These are phyloP conservation scores for Noctuana brunneofusca DNA, from an alignment of 2,888 invertebrate species.

Conservation along the genomic window DNA sequence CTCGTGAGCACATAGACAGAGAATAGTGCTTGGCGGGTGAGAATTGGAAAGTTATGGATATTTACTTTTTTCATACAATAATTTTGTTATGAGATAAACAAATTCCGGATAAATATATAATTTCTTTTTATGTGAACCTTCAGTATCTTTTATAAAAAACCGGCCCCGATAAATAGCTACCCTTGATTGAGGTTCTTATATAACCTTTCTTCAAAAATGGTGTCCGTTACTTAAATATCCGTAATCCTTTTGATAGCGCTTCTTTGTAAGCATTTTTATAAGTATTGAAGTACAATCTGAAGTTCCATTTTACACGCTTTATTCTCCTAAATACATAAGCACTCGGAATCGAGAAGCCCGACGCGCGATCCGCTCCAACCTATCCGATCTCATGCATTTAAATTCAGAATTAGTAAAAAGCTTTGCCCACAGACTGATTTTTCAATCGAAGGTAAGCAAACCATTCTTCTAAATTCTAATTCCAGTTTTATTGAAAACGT, in stretches of 20 bases:
- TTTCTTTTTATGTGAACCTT: too few relatives aligned
- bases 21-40: too few relatives aligned
- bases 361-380: constrained; percentile 66
- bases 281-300: constrained; percentile 56
- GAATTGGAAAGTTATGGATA: too few relatives aligned
- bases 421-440: constrained; percentile 67
- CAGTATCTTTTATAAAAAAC: too few relatives aligned
- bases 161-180: background rate
- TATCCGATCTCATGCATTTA: constrained; percentile 82
- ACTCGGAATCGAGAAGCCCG: constrained; percentile 69
- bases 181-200: background rate
- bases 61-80: too few relatives aligned
- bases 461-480: constrained; percentile 62
- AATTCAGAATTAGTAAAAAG: constrained; percentile 80
- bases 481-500: constrained; percentile 69
- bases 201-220: constrained; percentile 1
- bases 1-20: constrained; percentile 23
- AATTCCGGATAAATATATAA: too few relatives aligned
- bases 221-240: constrained; percentile 6
- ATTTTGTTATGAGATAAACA: too few relatives aligned
- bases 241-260: constrained; percentile 56
- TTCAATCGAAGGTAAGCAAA: constrained; percentile 69
- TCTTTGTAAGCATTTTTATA: constrained; percentile 49
- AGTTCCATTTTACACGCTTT: constrained; percentile 51
- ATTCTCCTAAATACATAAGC: constrained; percentile 72